These are phyloP conservation scores for Nephrotoma appendiculata DNA, from an alignment of 2,888 invertebrate genomes.

Conservation along the genomic window DNA sequence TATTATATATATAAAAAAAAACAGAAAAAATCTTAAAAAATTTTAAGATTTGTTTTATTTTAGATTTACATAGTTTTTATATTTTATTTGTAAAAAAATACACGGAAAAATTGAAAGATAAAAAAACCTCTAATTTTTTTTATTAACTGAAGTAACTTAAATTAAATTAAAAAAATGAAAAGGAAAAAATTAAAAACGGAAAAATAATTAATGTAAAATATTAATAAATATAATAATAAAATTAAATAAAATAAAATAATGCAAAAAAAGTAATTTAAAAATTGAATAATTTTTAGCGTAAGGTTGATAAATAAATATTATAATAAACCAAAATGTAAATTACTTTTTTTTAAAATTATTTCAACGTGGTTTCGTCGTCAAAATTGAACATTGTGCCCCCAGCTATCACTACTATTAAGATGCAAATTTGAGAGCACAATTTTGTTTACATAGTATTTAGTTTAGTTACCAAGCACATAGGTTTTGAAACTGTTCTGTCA, in stretches of 20 bases:
- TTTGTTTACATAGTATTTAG: too few relatives aligned
- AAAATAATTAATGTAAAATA: neutral
- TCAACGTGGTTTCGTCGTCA: neutral
- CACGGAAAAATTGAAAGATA: too few relatives aligned
- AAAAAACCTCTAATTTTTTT: neutral
- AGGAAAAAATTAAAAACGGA: neutral
- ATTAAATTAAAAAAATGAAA: neutral
- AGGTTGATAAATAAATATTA: neutral
- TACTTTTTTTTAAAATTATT: neutral
- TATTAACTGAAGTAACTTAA: neutral
- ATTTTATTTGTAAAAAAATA: too few relatives aligned
- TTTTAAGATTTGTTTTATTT: too few relatives aligned
- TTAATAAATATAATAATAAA: neutral
- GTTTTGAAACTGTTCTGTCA: too few relatives aligned
- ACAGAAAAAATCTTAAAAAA: too few relatives aligned
- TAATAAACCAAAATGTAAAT: neutral
- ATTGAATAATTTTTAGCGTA: neutral
- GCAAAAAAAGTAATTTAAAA: neutral
- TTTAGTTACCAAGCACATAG: too few relatives aligned
- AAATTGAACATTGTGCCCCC: too few relatives aligned
- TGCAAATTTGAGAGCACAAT: too few relatives aligned
- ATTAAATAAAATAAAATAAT: neutral
- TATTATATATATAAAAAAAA: too few relatives aligned
- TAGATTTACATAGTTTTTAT: too few relatives aligned
- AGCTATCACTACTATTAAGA: too few relatives aligned